Conservation (phyloP, 2,797 vertebrate genomes). For the Pangasius larnaudii region DNA sequence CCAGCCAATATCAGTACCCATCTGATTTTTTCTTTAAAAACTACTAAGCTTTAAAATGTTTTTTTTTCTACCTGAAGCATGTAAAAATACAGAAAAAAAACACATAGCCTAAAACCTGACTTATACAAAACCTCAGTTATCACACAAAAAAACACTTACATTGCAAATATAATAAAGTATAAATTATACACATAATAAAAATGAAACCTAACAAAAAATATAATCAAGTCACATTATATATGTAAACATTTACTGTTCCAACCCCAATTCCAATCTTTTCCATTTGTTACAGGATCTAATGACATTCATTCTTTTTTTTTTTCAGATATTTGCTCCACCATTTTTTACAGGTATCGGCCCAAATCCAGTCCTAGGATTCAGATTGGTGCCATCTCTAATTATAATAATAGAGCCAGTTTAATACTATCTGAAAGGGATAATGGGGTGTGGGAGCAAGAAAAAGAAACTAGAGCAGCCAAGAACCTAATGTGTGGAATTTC, state of each 20-base stretch:
- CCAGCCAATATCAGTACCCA: background rate
- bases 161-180: background rate
- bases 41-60: background rate
- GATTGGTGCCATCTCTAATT: background rate
- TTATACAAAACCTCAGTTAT: background rate
- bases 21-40: background rate
- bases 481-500: slow-evolving; percentile 31
- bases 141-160: background rate
- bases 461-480: background rate
- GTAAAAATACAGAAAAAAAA: background rate
- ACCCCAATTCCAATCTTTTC: background rate
- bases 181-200: background rate
- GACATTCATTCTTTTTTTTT: background rate
- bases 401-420: background rate
- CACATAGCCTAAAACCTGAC: background rate
- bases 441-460: background rate
- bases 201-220: too few relatives aligned
- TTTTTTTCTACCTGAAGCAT: background rate
- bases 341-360: background rate
- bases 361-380: background rate
- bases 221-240: background rate
- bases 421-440: background rate
- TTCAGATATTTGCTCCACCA: background rate
- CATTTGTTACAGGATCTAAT: background rate
- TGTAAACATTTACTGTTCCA: background rate